These are phyloP conservation scores for Mellilla xanthometata DNA, from an alignment of 2,888 invertebrate species.

Conservation along the genomic window DNA sequence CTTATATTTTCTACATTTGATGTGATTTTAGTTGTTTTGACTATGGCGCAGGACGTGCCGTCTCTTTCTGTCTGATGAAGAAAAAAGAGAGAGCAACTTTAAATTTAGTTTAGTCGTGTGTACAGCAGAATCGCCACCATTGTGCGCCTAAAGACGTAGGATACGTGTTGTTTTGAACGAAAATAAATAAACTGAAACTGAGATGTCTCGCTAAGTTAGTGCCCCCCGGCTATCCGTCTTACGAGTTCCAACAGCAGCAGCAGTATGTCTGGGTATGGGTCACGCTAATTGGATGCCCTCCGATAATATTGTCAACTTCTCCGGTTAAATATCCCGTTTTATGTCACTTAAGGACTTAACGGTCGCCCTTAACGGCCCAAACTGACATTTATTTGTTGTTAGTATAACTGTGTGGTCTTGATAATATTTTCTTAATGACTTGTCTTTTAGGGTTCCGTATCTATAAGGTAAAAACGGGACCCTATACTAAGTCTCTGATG, in stretches of 20 bases:
- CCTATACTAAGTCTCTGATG: too few relatives aligned
- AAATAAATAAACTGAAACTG: neutral
- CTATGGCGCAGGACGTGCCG: too few relatives aligned
- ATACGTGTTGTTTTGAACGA: too few relatives aligned
- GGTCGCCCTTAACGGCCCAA: slow-evolving; percentile 1
- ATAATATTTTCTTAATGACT: neutral
- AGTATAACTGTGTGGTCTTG: slow-evolving; percentile 7
- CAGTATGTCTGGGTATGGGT: slow-evolving; percentile 47
- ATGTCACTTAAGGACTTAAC: slow-evolving; percentile 10
- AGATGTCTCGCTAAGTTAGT: neutral
- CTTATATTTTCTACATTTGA: too few relatives aligned
- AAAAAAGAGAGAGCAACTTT: too few relatives aligned
- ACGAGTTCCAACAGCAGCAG: slow-evolving; percentile 58
- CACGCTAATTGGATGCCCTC: slow-evolving; percentile 30
- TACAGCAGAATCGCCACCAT: too few relatives aligned
- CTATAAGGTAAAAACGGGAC: too few relatives aligned
- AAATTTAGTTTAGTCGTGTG: too few relatives aligned
- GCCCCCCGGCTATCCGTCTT: slow-evolving; percentile 47
- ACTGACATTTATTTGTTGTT: slow-evolving; percentile 6
- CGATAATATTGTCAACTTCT: slow-evolving; percentile 29
- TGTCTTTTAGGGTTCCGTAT: too few relatives aligned
- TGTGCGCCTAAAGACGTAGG: too few relatives aligned
- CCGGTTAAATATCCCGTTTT: slow-evolving; percentile 12
- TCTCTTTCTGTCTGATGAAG: too few relatives aligned
- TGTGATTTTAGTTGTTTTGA: too few relatives aligned